Evolutionary conservation across 2,113 vertebrate species (phyloP).

Genomic region (Petrocephalus zakoni): DNA sequence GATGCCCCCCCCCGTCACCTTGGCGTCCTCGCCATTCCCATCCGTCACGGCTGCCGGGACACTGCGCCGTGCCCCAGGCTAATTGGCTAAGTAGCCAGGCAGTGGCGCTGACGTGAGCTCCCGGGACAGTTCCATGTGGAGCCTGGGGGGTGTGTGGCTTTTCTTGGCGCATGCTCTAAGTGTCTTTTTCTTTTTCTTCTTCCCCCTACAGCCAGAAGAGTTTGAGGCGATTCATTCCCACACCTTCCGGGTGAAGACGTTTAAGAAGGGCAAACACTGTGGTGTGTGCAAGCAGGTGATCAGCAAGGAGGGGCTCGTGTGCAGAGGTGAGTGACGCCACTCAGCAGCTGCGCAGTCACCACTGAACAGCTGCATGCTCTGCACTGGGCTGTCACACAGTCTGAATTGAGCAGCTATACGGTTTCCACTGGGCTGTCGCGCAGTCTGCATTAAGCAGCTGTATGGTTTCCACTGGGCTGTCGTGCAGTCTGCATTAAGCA

Average conservation of each 20-base stretch:
- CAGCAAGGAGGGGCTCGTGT: slow-evolving; percentile 84
- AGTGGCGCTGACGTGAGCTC: not conserved
- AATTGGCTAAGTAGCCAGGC: not conserved
- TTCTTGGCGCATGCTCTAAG: not conserved
- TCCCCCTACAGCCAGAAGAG: slow-evolving; percentile 73
- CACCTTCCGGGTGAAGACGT: slow-evolving; percentile 85
- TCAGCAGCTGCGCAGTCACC: not conserved
- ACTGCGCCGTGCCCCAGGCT: not conserved
- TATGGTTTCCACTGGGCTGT: not conserved
- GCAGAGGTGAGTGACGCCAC: slow-evolving; percentile 71
- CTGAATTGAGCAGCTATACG: not conserved
- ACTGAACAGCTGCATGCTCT: no score
- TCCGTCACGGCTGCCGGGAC: not conserved
- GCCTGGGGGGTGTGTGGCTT: not conserved
- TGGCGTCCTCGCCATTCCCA: not conserved
- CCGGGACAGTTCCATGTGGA: not conserved
- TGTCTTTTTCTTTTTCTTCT: slow-evolving; percentile 1
- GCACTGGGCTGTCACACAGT: not conserved
- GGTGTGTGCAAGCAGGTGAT: slow-evolving; percentile 89
- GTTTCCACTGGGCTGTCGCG: not conserved
- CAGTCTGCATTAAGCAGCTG: not conserved
- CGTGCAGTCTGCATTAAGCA: not conserved
- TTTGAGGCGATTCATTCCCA: slow-evolving; percentile 80
- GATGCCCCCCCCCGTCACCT: not conserved
- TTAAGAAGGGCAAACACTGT: slow-evolving; percentile 90